Base-by-base conservation (phyloP, 2,888 invertebrate species). In the Perdita meconis region DNA sequence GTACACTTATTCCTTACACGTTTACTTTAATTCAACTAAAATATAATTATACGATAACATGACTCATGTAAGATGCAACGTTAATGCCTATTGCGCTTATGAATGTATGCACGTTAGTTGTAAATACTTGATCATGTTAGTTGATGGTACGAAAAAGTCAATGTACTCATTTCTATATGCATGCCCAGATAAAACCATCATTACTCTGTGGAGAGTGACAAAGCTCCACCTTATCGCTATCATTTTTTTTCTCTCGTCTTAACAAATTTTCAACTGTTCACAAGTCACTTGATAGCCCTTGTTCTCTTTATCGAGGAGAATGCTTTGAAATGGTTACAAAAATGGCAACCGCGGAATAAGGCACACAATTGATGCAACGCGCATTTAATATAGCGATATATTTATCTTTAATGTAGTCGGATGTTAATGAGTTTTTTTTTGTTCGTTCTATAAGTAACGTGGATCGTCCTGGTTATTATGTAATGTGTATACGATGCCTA, bases 351-450 rank as follows among this genome's bases (percentile, higher is more conserved):
- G 90, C 91, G 89, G 89, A 90, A 91, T 92, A 92, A 92, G 92
- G 92, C 92, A 92, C 92, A 92, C 92, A 91, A 91, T 91, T 91
- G 90, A 92, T 92, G 90, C 91, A 91, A 92, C 89, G 90, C 91
- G 89, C 91, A 90, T 91, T 87, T 86, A 86, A 75, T 85, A 73
- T 83, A 83, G 82, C 82, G 78, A 83, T 85, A 87, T 81, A 84
- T 83, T 63, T 71, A 82, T 78, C 68, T 63, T 78, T 84, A 86
- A 84, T 74, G 77, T 78, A 83, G 56, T 59, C 63, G 42, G 76
- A 72, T 82, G 82, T 82, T 44, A 70, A 81, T 66, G 72, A 82
- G 72, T 79, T 47, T n/a, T n/a, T n/a, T n/a, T n/a, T n/a, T n/a
- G n/a, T n/a, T n/a, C n/a, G n/a, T n/a, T 67, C 68, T 80, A 80